Evolutionary conservation across 2,888 invertebrate species (phyloP).

Genomic region (Aethes cnicana): DNA sequence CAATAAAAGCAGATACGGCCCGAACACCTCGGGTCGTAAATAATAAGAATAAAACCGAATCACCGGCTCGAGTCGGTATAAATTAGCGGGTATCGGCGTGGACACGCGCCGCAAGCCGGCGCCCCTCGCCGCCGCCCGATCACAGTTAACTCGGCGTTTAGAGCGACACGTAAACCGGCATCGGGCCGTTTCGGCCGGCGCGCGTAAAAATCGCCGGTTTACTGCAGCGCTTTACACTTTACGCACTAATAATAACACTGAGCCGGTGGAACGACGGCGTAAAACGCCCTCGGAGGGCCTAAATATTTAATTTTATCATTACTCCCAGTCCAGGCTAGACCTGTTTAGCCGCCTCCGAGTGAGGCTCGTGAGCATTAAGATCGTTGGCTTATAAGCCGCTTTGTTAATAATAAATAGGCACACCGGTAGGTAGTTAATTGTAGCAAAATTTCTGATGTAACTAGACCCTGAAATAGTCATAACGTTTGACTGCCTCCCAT

Average conservation of each 20-base stretch:
- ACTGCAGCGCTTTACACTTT: constrained; percentile 15
- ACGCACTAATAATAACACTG: constrained; percentile 17
- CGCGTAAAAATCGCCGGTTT: constrained; percentile 15
- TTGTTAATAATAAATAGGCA: constrained; percentile 1
- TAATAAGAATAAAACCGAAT: constrained; percentile 28
- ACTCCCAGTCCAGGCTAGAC: constrained; percentile 21
- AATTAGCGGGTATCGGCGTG: constrained; percentile 14
- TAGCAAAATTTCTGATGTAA: no score
- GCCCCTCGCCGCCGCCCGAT: constrained; percentile 18
- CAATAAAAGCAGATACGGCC: constrained; percentile 15
- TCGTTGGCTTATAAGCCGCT: constrained; percentile 9
- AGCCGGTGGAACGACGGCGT: background rate
- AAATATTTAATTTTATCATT: constrained; percentile 27
- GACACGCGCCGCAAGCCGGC: constrained; percentile 8
- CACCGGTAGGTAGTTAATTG: no score
- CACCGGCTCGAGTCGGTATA: constrained; percentile 12
- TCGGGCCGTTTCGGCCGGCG: background rate
- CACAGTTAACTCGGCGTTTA: constrained; percentile 19
- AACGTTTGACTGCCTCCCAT: background rate
- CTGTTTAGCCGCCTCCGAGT: constrained; percentile 13
- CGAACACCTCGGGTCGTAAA: constrained; percentile 23
- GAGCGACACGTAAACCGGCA: no score
- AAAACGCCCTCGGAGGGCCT: constrained; percentile 5
- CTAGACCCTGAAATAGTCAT: background rate
- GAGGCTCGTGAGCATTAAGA: background rate